Conservation (phyloP, 2,888 invertebrate species). For the Caenorhabditis japonica region DNA sequence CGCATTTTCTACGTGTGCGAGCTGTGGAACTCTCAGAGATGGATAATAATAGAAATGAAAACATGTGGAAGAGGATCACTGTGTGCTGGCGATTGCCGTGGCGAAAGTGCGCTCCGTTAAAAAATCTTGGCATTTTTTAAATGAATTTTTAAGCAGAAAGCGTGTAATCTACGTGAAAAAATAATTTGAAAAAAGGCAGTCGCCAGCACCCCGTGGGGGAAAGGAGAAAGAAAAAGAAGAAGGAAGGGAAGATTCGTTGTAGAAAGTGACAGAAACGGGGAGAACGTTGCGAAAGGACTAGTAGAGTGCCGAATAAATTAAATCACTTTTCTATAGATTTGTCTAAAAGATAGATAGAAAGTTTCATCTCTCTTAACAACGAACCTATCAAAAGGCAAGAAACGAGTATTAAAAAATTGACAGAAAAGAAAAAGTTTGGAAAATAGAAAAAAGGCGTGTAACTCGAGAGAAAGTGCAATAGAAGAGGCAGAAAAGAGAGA, state of each 20-base stretch:
- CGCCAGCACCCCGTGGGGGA: too few species aligned
- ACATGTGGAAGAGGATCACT: too few species aligned
- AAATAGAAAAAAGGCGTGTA: conserved; percentile 22
- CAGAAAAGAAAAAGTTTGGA: conserved; percentile 6
- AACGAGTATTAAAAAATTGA: conserved; percentile 38
- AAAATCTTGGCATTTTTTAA: too few species aligned
- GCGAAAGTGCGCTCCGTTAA: too few species aligned
- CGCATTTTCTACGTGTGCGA: too few species aligned
- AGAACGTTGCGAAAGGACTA: conserved; percentile 6
- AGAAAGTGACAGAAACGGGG: conserved; percentile 29
- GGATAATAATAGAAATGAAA: too few species aligned
- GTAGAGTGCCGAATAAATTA: conserved; percentile 1
- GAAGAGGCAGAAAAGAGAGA: conserved; percentile 2
- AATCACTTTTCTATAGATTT: conserved; percentile 12
- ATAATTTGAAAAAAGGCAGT: too few species aligned
- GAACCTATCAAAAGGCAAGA: conserved; percentile 36
- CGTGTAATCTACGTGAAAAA: too few species aligned
- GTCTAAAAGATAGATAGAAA: too few species aligned
- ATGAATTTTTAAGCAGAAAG: too few species aligned
- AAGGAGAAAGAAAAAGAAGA: neutral
- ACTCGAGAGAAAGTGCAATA: conserved; percentile 23
- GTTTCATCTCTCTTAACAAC: conserved; percentile 18
- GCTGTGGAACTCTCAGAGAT: too few species aligned
- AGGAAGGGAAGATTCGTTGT: conserved; percentile 31
- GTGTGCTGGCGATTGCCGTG: too few species aligned